These are phyloP conservation scores for Parus major DNA, from an alignment of 2,113 vertebrate genomes.

Conservation along the genomic window DNA sequence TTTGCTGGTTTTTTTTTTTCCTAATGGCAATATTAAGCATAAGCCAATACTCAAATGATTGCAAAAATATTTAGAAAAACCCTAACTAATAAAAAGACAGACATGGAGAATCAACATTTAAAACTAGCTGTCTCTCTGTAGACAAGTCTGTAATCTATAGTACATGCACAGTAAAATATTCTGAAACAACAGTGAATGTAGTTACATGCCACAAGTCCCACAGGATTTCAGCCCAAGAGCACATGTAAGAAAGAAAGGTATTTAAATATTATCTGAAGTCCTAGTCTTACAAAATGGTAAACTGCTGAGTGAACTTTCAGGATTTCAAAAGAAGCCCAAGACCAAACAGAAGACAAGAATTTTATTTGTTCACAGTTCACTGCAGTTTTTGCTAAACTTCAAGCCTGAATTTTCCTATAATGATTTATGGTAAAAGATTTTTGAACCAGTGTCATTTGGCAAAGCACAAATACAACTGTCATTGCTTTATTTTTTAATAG, in stretches of 20 bases:
- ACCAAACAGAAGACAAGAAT: background rate
- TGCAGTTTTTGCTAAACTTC: background rate
- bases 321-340: background rate
- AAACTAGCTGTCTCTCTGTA: background rate
- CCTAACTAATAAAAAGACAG: background rate
- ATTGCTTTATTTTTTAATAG: background rate
- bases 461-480: background rate
- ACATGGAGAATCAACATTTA: background rate
- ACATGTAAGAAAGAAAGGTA: background rate
- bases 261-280: background rate
- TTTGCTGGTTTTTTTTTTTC: background rate
- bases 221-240: background rate
- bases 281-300: background rate
- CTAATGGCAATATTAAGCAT: background rate
- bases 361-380: background rate
- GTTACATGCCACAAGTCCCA: background rate
- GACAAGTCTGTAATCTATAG: background rate
- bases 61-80: background rate
- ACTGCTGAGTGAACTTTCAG: background rate
- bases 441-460: background rate
- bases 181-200: background rate
- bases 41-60: background rate
- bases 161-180: background rate
- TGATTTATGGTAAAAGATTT: background rate
- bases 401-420: background rate